A percentile compares a stretch with the other conserved stretches of the same genome.
Evolutionary conservation across 2,797 vertebrate species (phyloP).

Genomic region (Poeciliopsis gracilis): DNA sequence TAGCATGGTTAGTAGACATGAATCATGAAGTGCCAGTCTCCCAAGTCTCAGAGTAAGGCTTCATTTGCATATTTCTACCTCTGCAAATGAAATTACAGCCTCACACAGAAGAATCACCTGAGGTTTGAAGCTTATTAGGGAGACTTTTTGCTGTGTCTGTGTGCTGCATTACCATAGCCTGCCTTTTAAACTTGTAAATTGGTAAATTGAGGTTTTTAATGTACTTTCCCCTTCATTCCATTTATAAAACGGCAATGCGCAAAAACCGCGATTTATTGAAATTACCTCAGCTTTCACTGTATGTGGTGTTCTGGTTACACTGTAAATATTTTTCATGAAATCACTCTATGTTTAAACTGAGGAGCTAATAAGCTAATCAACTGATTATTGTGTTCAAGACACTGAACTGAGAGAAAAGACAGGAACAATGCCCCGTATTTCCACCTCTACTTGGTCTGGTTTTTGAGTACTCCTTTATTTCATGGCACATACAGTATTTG

Average conservation of each 20-base stretch:
- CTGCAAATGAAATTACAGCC: slow-evolving; percentile 41
- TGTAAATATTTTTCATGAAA: not conserved
- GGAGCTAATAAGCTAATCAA: slow-evolving; percentile 4
- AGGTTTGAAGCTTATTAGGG: not conserved
- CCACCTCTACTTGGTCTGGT: not conserved
- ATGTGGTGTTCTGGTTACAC: not conserved
- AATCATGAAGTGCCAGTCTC: slow-evolving; percentile 54
- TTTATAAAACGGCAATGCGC: not conserved
- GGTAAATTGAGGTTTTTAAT: not conserved
- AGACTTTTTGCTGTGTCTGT: not conserved
- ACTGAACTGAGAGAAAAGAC: not conserved
- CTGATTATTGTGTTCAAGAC: not conserved
- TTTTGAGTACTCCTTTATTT: not conserved
- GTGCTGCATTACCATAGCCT: not conserved
- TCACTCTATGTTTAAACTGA: not conserved
- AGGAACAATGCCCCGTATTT: not conserved
- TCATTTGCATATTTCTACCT: slow-evolving; percentile 51
- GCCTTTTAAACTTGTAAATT: not conserved
- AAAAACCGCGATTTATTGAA: not conserved
- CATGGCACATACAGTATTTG: not conserved
- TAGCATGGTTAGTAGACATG: slow-evolving; percentile 60
- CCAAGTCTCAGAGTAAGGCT: slow-evolving; percentile 31
- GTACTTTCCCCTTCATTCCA: not conserved
- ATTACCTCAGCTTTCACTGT: not conserved
- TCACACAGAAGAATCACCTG: slow-evolving; percentile 20